Evolutionary conservation across 2,113 vertebrate genomes (phyloP).

Genomic region (Leptosomus discolor): DNA sequence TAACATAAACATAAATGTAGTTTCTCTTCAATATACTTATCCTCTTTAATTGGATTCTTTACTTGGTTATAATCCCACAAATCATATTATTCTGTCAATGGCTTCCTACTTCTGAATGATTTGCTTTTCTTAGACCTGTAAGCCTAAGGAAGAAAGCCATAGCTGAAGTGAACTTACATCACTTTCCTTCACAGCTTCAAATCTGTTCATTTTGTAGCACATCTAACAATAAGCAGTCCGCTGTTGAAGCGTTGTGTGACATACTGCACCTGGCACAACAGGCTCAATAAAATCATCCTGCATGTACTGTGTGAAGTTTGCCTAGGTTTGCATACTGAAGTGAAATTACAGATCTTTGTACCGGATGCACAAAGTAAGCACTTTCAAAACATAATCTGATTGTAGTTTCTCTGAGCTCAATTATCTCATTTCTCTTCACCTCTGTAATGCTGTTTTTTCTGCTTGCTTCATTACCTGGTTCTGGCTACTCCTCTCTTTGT

Average conservation of each 20-base stretch:
- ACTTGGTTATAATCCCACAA: background rate
- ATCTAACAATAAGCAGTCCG: background rate
- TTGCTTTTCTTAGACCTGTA: background rate
- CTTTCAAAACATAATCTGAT: background rate
- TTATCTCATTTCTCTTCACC: background rate
- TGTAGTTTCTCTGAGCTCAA: background rate
- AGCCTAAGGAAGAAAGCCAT: background rate
- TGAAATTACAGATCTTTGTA: background rate
- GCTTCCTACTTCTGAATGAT: background rate
- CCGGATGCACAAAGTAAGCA: background rate
- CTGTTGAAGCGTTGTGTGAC: background rate
- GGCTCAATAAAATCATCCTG: background rate
- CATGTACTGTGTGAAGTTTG: background rate
- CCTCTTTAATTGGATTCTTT: background rate
- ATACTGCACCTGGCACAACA: background rate
- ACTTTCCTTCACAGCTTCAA: background rate
- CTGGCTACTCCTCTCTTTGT: background rate
- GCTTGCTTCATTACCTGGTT: background rate
- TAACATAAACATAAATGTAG: background rate
- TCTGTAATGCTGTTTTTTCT: background rate
- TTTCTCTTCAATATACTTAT: background rate
- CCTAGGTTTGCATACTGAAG: background rate
- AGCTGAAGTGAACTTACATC: background rate
- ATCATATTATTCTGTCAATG: background rate
- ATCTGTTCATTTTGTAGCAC: background rate